A percentile compares a stretch with the other conserved stretches of the same genome.
Evolutionary conservation across 2,888 invertebrate species (phyloP).

Genomic region (Meloe dianella): DNA sequence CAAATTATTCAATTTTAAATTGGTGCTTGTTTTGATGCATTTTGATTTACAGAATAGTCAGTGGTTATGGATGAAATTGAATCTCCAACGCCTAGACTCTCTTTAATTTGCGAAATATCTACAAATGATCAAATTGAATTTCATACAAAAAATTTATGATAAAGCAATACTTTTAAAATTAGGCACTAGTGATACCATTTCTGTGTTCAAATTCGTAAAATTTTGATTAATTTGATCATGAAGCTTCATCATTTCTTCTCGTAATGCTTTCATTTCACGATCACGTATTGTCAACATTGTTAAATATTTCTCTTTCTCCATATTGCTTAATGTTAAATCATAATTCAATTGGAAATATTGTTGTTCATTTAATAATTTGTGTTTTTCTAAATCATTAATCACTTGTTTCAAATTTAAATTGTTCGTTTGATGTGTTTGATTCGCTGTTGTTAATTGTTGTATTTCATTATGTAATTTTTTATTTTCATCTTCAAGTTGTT

Average conservation of each 20-base stretch:
- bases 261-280: slow-evolving; percentile 56
- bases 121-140: not conserved
- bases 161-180: not conserved
- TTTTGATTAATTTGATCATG: slow-evolving; percentile 57
- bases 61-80: slow-evolving; percentile 4
- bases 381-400: slow-evolving; percentile 48
- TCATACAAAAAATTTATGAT: no score
- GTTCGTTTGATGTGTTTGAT: slow-evolving; percentile 24
- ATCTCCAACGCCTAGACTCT: slow-evolving; percentile 9
- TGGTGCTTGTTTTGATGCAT: not conserved
- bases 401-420: slow-evolving; percentile 45
- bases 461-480: slow-evolving; percentile 18
- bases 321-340: slow-evolving; percentile 50
- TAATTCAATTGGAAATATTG: slow-evolving; percentile 49
- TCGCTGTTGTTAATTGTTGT: slow-evolving; percentile 20
- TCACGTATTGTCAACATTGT: slow-evolving; percentile 55
- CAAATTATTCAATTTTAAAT: no score
- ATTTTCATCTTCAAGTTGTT: slow-evolving; percentile 43
- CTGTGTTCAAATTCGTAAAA: slow-evolving; percentile 46
- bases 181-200: slow-evolving; percentile 8
- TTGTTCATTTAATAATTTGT: slow-evolving; percentile 48
- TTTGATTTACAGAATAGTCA: not conserved
- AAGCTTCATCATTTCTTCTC: slow-evolving; percentile 54
- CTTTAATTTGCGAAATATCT: not conserved
- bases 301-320: slow-evolving; percentile 57